Percentiles rank a stretch among this genome's conserved stretches.
phyloP scores from a whole-genome alignment of 2,113 vertebrate genomes.

The Nyctereutes procyonoides region DNA sequence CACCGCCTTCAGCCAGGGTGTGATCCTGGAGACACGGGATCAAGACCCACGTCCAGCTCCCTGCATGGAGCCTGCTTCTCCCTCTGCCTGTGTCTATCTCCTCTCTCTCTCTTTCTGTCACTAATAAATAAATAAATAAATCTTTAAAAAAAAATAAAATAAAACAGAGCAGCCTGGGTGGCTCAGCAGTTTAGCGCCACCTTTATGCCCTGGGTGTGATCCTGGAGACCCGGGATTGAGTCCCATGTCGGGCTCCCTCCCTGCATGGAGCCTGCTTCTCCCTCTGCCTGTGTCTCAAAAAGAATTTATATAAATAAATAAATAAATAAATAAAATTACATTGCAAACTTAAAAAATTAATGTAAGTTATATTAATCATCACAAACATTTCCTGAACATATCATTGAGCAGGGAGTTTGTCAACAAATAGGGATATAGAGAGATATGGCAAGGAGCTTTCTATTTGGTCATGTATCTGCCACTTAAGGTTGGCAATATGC shows the following conservation, averaged over 20 bases:
- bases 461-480: background rate
- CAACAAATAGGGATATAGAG: background rate
- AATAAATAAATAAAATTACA: background rate
- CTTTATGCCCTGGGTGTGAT: no score
- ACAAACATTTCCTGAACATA: background rate
- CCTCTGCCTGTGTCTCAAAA: background rate
- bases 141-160: background rate
- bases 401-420: background rate
- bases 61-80: no score
- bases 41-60: no score
- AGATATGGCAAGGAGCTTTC: background rate
- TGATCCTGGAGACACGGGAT: no score
- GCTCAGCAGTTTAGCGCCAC: no score
- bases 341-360: conserved; percentile 37
- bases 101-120: background rate
- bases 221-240: no score
- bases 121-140: background rate
- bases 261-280: no score
- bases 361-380: conserved; percentile 31
- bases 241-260: no score
- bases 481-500: background rate
- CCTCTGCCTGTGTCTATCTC: no score
- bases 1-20: no score
- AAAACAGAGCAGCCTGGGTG: no score
- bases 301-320: background rate